Evolutionary conservation across 2,113 vertebrate genomes (phyloP), one percentile per base, ranked within the genome.

Genomic region (Elephantulus edwardii): DNA sequence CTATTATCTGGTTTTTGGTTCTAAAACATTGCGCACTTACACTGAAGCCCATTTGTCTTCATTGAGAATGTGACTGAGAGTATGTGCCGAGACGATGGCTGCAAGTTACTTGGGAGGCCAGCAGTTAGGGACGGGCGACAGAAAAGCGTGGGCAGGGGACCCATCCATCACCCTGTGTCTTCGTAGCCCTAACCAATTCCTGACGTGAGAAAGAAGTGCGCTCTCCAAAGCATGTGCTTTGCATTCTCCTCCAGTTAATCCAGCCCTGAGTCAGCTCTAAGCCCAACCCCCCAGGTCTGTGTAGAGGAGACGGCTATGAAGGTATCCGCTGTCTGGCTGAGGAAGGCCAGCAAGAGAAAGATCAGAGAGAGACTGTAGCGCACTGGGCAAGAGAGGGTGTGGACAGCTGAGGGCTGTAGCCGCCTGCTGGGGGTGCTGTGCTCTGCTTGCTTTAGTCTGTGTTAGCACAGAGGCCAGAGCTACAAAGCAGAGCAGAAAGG

Each of bases 1-100:
- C 71, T 66, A 44, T 2, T 19, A 78, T 38, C 38, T 4, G 16
- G 58, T 66, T 1, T 0, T 40, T 58, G 14, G 28, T 72, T 33
- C 83, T 35, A 48, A 84, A 84, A 62, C 86, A 44, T 52, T 68
- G 90, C 83, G 79, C 7, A 6, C 60, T 85, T 38, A 35, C 0
- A 0, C 91, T 9, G 74, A 76, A 91, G 35, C 22, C 89, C 88
- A 62, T 93, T 89, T 96, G 6, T 95, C 92, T 95, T 96, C 54
- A 88, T 11, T 26, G 92, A 89, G 91, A 33, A 58, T 40, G 82
- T 10, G 76, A 77, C n/a, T 77, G 40, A 0, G 11, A 40, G 30
- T 33, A 19, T 86, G 68, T 52, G 40, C 60, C 74, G 1, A 20
- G 54, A 12, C 54, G 80, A 76, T 56, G 4, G 76, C 0, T 33